Evolutionary conservation across 2,797 vertebrate species (phyloP).

Genomic region (Chaetophractus vellerosus): DNA sequence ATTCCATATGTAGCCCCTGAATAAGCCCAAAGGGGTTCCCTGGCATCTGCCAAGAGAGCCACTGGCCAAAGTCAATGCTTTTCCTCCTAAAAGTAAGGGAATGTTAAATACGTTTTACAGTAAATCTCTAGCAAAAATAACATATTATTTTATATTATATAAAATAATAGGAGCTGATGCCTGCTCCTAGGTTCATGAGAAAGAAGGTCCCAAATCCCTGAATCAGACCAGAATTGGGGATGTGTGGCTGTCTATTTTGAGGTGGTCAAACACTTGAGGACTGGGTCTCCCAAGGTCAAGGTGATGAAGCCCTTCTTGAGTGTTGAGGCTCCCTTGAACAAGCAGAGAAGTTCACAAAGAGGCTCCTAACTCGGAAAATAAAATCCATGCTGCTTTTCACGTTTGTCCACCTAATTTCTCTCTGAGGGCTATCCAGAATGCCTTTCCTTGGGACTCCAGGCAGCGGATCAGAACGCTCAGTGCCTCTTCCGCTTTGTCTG

Average conservation of each 20-base stretch:
- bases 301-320: neutral
- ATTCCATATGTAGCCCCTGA: neutral
- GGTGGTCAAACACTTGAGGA: neutral
- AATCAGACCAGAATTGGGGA: neutral
- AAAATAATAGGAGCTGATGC: neutral
- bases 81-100: neutral
- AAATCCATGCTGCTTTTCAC: neutral
- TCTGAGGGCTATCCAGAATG: neutral
- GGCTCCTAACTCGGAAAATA: conserved; percentile 37
- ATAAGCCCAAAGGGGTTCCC: neutral
- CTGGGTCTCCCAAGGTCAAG: neutral
- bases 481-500: neutral
- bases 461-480: neutral
- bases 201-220: neutral
- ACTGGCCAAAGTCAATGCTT: neutral
- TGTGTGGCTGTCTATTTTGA: neutral
- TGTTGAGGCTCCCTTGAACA: neutral
- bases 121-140: conserved; percentile 28
- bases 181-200: neutral
- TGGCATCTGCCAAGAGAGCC: neutral
- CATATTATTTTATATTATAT: neutral
- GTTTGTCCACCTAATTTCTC: neutral
- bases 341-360: conserved; percentile 12
- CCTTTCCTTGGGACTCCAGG: neutral
- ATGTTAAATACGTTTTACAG: neutral